Base-by-base conservation (phyloP, 1,140 invertebrate genomes). In the Harpegnathos saltator region DNA sequence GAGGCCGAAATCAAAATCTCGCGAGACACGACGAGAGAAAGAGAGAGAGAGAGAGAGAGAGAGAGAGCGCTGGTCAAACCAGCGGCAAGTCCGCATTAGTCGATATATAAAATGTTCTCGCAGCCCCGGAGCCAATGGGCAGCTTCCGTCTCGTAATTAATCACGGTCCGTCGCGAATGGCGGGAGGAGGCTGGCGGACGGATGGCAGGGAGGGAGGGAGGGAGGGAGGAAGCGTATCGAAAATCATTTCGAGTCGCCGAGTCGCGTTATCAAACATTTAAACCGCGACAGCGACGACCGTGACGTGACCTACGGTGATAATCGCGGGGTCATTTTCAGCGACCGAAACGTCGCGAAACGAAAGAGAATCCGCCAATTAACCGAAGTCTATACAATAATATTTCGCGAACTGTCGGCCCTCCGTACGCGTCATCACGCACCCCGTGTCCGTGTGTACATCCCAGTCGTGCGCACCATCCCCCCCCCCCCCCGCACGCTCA, bases 61-160 rank as follows among this genome's bases (percentile, higher is more conserved):
- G n/a, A n/a, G n/a, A n/a, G n/a, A n/a, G n/a, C n/a, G n/a, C 71
- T n/a, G 52, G 9, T 33, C 22, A 1, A 12, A 69, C 0, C 50
- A 2, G 58, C 12, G 59, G 44, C 33, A 54, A 9, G 12, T 69
- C 63, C 52, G 54, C 17, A 19, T 38, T 22, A 58, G 14, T 48
- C 22, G 24, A 9, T 71, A 58, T 54, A 54, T 77, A 54, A 77
- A 77, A 77, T 44, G 65, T 58, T 48, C 52, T n/a, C 58, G 52
- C 7, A 80, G 33, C 48, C 65, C 52, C 33, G 22, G 22, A 69
- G n/a, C 33, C 75, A 58, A 69, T 69, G 58, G n/a, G 52, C 26
- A 19, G 33, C 48, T 78, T 33, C n/a, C 50, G 22, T 58, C 65
- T 58, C 75, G 75, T 24, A 58, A 80, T 80, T 80, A 80, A 69